A percentile compares a stretch with the other conserved stretches of the same genome.
Conservation (phyloP, 2,113 vertebrate species). For the Ptilonorhynchus violaceus region DNA sequence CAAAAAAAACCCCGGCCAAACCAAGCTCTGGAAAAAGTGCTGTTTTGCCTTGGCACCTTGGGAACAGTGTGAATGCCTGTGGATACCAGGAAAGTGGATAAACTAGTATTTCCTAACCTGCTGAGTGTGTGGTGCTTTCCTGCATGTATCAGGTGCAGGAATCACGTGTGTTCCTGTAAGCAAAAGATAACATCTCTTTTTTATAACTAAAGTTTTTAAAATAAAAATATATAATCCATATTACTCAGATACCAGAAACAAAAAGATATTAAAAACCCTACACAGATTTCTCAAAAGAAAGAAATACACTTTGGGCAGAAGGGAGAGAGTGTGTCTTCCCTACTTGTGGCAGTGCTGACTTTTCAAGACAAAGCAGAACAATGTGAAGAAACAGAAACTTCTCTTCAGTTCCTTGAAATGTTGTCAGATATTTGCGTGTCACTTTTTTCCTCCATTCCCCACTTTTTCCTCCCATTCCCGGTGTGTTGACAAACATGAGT, state of each 20-base stretch:
- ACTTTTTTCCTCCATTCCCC: not conserved
- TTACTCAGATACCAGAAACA: not conserved
- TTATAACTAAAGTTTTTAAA: not conserved
- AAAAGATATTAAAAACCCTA: accelerated
- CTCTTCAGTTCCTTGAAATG: not conserved
- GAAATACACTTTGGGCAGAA: not conserved
- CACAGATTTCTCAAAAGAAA: not conserved
- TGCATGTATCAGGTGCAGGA: not conserved
- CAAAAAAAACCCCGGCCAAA: not conserved
- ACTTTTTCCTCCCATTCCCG: accelerated
- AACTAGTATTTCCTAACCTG: not conserved
- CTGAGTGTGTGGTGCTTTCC: not conserved
- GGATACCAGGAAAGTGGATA: not conserved
- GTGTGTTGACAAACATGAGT: not conserved
- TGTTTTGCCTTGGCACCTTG: not conserved
- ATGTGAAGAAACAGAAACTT: not conserved
- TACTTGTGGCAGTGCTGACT: not conserved
- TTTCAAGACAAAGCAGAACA: not conserved
- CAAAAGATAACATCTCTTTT: not conserved
- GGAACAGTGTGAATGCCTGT: no score
- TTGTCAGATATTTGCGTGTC: accelerated
- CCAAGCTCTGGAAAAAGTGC: not conserved
- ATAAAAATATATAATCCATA: not conserved
- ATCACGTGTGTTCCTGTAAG: not conserved
- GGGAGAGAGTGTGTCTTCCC: not conserved